Base-by-base conservation (phyloP, 2,888 invertebrate species). In the Sminthurinus aureus region DNA sequence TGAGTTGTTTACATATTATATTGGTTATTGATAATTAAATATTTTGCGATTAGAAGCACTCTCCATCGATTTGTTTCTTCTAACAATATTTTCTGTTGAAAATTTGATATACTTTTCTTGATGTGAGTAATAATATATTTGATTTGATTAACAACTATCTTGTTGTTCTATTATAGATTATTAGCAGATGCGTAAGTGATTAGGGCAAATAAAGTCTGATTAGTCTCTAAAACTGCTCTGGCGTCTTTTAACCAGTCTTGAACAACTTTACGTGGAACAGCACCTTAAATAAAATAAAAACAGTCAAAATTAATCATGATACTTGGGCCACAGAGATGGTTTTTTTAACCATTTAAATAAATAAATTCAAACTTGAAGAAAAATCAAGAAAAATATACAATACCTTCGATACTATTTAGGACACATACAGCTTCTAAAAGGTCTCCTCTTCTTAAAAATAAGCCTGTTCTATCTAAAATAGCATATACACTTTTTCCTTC, bases 181-280 rank as follows among this genome's bases (percentile, higher is more conserved):
- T 83, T 83, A 20, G 78, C 52, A 0, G 79, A 85, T 20, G 87
- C 88, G 84, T 88, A 85, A 4, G 86, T 84, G 86, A 88, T 88
- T 0, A 88, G 84, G 15, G 86, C 86, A 79, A 85, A 85, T n/a
- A 88, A 83, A 0, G 86, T 85, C 82, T 88, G 88, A 83, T 86
- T 88, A 20, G 86, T 84, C 79, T 88, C 88, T 79, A 88, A 84
- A 20, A 86, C 84, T 12, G 83, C 51, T 38, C 87, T 75, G 1
- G 88, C 87, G 80, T 88, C 88, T 9, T 79, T 22, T 13, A 88
- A 52, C 88, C 88, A 88, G 81, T 87, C 88, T 51, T 84, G 71
- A 71, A 85, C 86, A 58, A 88, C 81, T 79, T 84, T 71, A 71
- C 88, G 76, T 13, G 87, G 84, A 18, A 87, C 81, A 8, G 24